Evolutionary conservation across 1,140 invertebrate genomes (phyloP).

Genomic region (Leptinotarsa texana): DNA sequence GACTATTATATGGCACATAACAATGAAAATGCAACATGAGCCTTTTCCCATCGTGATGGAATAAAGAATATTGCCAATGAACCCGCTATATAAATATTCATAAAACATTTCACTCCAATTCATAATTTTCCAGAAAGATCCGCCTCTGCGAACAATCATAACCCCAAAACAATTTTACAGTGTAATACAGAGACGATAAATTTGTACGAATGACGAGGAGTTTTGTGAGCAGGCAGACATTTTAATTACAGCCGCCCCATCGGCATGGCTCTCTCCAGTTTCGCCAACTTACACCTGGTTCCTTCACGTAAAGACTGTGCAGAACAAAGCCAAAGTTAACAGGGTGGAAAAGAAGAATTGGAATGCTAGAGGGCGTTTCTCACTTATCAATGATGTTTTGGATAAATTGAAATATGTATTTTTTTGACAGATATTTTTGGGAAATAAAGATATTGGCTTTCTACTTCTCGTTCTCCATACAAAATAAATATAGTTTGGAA

Average conservation of each 20-base stretch:
- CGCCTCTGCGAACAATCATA: slow-evolving; percentile 42
- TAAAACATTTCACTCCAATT: too few relatives aligned
- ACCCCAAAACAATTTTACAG: slow-evolving; percentile 50
- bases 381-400: too few relatives aligned
- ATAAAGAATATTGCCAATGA: too few relatives aligned
- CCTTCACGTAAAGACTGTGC: slow-evolving; percentile 23
- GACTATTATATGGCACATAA: not conserved
- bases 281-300: slow-evolving; percentile 40
- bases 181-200: slow-evolving; percentile 49
- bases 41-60: not conserved
- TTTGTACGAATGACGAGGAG: slow-evolving; percentile 48
- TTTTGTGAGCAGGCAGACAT: slow-evolving; percentile 45
- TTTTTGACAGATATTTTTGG: too few relatives aligned
- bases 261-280: slow-evolving; percentile 17
- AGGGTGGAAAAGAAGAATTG: not conserved
- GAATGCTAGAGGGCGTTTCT: too few relatives aligned
- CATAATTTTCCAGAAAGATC: not conserved
- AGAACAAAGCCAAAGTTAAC: slow-evolving; percentile 14
- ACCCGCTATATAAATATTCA: too few relatives aligned
- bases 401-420: too few relatives aligned
- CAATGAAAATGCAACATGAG: not conserved
- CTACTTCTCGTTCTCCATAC: too few relatives aligned
- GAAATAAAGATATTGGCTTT: too few relatives aligned
- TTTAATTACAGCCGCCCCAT: slow-evolving; percentile 47
- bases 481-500: too few relatives aligned